These are phyloP conservation scores for Drosophila flavopinicola DNA, from an alignment of 2,888 invertebrate species.

Conservation along the genomic window DNA sequence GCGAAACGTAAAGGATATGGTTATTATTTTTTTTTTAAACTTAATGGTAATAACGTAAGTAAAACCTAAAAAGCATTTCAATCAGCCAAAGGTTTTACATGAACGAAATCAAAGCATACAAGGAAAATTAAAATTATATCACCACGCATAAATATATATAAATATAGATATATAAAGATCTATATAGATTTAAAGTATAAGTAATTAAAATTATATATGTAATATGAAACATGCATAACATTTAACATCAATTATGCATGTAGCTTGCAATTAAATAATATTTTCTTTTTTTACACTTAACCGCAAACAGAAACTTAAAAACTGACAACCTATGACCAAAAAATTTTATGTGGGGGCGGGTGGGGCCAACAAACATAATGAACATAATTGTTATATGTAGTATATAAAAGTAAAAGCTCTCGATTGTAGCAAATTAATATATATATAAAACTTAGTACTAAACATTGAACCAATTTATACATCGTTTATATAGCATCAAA, in stretches of 20 bases:
- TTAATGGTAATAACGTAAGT: constrained; percentile 34
- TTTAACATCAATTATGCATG: constrained; percentile 31
- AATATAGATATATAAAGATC: constrained; percentile 18
- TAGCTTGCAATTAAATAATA: constrained; percentile 30
- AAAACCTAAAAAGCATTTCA: constrained; percentile 20
- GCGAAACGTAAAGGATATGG: constrained; percentile 48
- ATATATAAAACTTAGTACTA: constrained; percentile 53
- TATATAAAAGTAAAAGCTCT: constrained; percentile 57
- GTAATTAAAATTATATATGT: constrained; percentile 21
- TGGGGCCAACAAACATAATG: constrained; percentile 53
- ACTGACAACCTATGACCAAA: constrained; percentile 60
- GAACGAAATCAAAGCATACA: constrained; percentile 59
- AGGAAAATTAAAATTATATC: constrained; percentile 80
- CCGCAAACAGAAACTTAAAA: constrained; percentile 69
- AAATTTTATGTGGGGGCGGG: constrained; percentile 22
- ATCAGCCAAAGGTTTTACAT: constrained; percentile 25
- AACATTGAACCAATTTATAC: constrained; percentile 74
- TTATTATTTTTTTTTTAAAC: constrained; percentile 42
- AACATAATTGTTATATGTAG: constrained; percentile 31
- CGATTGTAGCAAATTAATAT: constrained; percentile 37
- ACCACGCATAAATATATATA: constrained; percentile 66
- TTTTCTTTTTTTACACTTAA: constrained; percentile 30
- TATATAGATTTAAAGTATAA: constrained; percentile 29
- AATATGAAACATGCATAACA: constrained; percentile 26
- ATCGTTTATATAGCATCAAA: constrained; percentile 52